A percentile compares a stretch with the other conserved stretches of the same genome.
These are phyloP conservation scores for Mastomys coucha DNA, from an alignment of 2,113 vertebrate species.

Conservation along the genomic window DNA sequence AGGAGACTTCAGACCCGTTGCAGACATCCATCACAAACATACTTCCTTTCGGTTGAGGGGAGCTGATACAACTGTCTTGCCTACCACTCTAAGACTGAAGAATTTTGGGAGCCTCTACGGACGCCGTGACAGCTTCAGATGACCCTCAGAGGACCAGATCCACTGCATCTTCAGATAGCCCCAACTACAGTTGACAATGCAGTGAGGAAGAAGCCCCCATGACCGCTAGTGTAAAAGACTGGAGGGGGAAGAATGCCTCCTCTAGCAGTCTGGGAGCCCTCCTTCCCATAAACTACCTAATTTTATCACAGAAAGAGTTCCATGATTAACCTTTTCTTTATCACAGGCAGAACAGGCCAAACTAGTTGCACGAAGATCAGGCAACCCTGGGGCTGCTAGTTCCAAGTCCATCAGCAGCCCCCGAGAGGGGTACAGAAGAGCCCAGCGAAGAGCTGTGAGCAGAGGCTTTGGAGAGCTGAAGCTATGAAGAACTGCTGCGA, in stretches of 20 bases:
- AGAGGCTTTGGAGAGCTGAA: background rate
- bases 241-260: background rate
- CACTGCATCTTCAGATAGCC: background rate
- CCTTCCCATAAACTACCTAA: background rate
- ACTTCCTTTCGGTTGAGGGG: background rate
- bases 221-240: background rate
- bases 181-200: background rate
- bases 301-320: background rate
- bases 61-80: background rate
- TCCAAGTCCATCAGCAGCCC: background rate
- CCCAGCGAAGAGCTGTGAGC: too few relatives aligned
- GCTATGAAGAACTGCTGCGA: background rate
- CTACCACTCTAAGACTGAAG: background rate
- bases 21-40: background rate
- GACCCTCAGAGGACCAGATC: background rate
- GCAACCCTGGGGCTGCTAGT: background rate
- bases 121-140: background rate
- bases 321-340: background rate
- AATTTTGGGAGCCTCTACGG: background rate
- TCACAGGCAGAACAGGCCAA: background rate
- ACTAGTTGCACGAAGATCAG: background rate
- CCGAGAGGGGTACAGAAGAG: background rate
- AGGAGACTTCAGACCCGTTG: background rate
- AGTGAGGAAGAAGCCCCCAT: background rate
- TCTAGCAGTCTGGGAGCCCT: background rate